Evolutionary conservation across 2,113 vertebrate species (phyloP).

Genomic region (Microtus oregoni): DNA sequence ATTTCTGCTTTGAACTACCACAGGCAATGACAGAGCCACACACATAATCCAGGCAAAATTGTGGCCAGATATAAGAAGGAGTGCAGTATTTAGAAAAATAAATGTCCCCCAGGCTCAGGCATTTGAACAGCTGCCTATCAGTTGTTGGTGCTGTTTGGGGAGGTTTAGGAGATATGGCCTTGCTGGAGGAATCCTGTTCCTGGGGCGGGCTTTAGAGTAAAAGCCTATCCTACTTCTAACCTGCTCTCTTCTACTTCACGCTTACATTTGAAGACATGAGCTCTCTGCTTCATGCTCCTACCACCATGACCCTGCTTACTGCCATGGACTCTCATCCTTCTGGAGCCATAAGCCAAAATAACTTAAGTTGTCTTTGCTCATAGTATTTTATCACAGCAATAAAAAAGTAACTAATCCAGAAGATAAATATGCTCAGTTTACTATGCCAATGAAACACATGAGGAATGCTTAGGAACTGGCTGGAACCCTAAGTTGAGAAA

Average conservation of each 20-base stretch:
- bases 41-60: background rate
- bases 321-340: background rate
- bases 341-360: background rate
- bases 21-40: background rate
- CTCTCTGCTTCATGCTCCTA: background rate
- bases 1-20: background rate
- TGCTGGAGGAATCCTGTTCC: background rate
- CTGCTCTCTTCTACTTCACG: background rate
- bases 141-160: background rate
- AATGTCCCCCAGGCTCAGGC: background rate
- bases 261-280: background rate
- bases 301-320: background rate
- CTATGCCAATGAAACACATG: background rate
- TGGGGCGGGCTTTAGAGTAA: background rate
- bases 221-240: background rate
- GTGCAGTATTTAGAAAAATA: background rate
- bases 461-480: background rate
- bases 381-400: background rate
- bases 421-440: conserved; percentile 2
- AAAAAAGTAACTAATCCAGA: background rate
- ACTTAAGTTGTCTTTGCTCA: background rate
- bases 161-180: background rate
- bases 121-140: background rate
- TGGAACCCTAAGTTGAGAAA: conserved; percentile 48
- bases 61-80: background rate